These are phyloP conservation scores for Sceloporus tristichus DNA, from an alignment of 2,113 vertebrate genomes.

Conservation along the genomic window DNA sequence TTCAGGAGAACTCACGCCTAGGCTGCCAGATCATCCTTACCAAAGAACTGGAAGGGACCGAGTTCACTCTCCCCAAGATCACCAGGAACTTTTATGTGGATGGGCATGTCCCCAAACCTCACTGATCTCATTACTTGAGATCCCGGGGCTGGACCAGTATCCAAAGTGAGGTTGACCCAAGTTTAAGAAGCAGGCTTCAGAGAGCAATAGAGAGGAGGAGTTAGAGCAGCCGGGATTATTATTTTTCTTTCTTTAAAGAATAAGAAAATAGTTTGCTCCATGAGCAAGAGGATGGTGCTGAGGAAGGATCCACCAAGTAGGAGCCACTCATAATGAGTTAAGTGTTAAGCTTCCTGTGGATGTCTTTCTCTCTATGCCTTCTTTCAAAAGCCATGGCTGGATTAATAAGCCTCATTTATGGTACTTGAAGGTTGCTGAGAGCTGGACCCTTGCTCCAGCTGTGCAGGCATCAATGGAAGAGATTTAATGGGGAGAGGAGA, in stretches of 20 bases:
- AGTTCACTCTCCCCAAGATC: conserved; percentile 87
- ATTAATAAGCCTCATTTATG: neutral
- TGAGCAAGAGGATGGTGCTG: neutral
- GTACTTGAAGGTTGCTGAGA: neutral
- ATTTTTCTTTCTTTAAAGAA: neutral
- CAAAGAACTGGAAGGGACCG: conserved; percentile 84
- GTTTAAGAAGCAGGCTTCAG: neutral
- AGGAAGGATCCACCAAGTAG: neutral
- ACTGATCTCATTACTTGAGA: conserved; percentile 75
- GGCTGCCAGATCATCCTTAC: conserved; percentile 91
- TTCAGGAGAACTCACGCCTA: conserved; percentile 91
- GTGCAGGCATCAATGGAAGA: neutral
- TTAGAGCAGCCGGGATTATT: neutral
- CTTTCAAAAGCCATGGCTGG: neutral
- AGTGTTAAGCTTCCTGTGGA: neutral
- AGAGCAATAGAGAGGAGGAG: neutral
- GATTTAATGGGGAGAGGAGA: neutral
- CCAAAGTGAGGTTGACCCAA: neutral
- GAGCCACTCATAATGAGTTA: neutral
- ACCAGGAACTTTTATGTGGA: conserved; percentile 96
- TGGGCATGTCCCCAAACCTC: conserved; percentile 90
- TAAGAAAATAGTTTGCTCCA: neutral
- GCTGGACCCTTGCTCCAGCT: neutral
- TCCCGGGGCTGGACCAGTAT: neutral
- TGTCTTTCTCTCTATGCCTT: neutral